Evolutionary conservation across 2,888 invertebrate genomes (phyloP), one percentile per base, ranked within the genome.

Genomic region (Meloe dianella): DNA sequence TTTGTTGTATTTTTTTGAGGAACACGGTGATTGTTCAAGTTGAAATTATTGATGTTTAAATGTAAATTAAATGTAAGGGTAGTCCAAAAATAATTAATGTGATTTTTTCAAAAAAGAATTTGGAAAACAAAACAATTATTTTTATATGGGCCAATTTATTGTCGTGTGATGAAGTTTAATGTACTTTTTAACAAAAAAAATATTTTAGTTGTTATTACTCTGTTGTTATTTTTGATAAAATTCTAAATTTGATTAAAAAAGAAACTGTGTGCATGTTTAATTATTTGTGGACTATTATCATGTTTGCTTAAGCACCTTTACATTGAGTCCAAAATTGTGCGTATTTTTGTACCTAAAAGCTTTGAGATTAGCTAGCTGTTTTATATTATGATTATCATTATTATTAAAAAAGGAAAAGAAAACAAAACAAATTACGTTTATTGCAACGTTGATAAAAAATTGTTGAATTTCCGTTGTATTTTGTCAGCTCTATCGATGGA

Each of bases 1-100:
- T 62, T 69, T 68, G 64, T 63, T 66, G 51, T 70, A 70, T 69
- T 75, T 68, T 67, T 59, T 71, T 72, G 61, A 41, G 41, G 6
- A 41, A 17, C 41, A 41, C 17, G 17, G 41, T 41, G 41, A 41
- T 41, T 41, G 61, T 30, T 60, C 60, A n/a, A 35, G 32, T 14
- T 35, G 58, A 56, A 62, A 66, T 57, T 61, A 54, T 32, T 24
- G 56, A 60, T 56, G 54, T 72, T 71, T 70, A 57, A 67, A 65
- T 63, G 65, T 60, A 64, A 65, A 64, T 47, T 67, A n/a, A 66
- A 61, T 68, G 70, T 69, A 65, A 64, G 66, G 63, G 69, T 67
- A 62, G 68, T 72, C 70, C 67, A 66, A 65, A 66, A 70, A 64
- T 68, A 64, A 72, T 64, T 63, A 57, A 61, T 66, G 56, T 51